These are phyloP conservation scores for Cardinalis cardinalis DNA, from an alignment of 2,113 vertebrate species.

Conservation along the genomic window DNA sequence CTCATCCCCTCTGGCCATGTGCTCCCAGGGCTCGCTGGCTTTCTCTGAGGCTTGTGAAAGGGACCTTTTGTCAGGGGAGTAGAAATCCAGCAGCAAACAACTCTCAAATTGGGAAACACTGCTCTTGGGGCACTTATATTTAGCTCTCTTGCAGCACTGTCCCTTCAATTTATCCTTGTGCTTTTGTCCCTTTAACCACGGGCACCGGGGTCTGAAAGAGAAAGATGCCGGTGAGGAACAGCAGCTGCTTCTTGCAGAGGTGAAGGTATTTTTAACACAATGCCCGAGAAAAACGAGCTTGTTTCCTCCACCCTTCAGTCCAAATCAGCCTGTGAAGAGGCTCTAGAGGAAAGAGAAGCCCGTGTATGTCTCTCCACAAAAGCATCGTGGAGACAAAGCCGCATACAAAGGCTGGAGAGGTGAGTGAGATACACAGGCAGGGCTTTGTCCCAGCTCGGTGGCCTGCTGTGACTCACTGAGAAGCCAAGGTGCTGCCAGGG, in stretches of 20 bases:
- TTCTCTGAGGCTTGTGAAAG: background rate
- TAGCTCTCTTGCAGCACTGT: background rate
- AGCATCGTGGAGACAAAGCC: background rate
- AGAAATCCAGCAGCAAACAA: background rate
- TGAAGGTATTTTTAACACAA: constrained; percentile 27
- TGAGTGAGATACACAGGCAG: background rate
- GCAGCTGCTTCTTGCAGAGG: background rate
- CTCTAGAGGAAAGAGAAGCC: background rate
- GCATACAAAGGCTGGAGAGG: background rate
- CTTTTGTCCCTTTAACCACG: constrained; percentile 26
- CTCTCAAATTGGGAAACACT: background rate
- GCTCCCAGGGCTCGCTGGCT: background rate
- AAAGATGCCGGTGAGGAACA: background rate
- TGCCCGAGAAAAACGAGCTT: background rate
- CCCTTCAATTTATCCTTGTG: background rate
- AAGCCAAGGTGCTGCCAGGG: background rate
- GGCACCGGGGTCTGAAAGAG: background rate
- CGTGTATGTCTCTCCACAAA: background rate
- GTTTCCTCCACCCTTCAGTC: background rate
- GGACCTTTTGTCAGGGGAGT: constrained; percentile 9
- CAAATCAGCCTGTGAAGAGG: background rate
- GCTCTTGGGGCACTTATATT: constrained; percentile 45
- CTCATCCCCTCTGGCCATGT: background rate
- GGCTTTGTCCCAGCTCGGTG: background rate
- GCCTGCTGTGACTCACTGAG: background rate